A percentile compares a stretch with the other conserved stretches of the same genome.
Evolutionary conservation across 1,140 invertebrate species (phyloP).

Genomic region (Drosophila lacteicornis): DNA sequence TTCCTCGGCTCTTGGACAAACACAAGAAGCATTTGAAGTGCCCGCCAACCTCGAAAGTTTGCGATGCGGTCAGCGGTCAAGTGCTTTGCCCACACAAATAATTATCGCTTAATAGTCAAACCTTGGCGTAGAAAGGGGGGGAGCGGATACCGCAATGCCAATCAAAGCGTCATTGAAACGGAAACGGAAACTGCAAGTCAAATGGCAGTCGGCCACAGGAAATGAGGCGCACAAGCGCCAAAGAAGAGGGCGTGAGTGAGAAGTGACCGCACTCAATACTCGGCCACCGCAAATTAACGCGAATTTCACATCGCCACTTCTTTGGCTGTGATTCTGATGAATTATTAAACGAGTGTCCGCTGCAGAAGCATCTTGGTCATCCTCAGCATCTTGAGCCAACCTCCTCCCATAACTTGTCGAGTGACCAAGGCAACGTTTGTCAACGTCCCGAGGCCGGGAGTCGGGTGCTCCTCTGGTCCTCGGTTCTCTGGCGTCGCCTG

Average conservation of each 20-base stretch:
- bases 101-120: conserved; percentile 66
- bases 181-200: conserved; percentile 82
- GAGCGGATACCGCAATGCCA: conserved; percentile 73
- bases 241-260: conserved; percentile 19
- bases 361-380: conserved; percentile 28
- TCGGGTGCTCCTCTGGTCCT: not conserved
- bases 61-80: conserved; percentile 50
- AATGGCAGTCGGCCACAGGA: conserved; percentile 77
- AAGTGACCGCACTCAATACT: conserved; percentile 33
- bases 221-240: conserved; percentile 72
- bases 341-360: conserved; percentile 67
- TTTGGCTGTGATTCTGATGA: conserved; percentile 50
- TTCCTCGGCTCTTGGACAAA: conserved; percentile 10
- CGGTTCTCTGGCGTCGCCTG: conserved; percentile 33
- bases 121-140: conserved; percentile 4
- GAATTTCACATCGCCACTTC: conserved; percentile 28
- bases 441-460: conserved; percentile 24
- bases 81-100: conserved; percentile 56
- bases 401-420: conserved; percentile 8
- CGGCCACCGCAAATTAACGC: conserved; percentile 72
- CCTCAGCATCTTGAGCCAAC: conserved; percentile 16
- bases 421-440: conserved; percentile 62
- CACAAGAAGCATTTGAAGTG: conserved; percentile 31
- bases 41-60: conserved; percentile 47
- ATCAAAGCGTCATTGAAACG: conserved; percentile 82